Evolutionary conservation across 2,797 vertebrate genomes (phyloP), one percentile per base, ranked within the genome.

Genomic region (Enteromius radiatus): DNA sequence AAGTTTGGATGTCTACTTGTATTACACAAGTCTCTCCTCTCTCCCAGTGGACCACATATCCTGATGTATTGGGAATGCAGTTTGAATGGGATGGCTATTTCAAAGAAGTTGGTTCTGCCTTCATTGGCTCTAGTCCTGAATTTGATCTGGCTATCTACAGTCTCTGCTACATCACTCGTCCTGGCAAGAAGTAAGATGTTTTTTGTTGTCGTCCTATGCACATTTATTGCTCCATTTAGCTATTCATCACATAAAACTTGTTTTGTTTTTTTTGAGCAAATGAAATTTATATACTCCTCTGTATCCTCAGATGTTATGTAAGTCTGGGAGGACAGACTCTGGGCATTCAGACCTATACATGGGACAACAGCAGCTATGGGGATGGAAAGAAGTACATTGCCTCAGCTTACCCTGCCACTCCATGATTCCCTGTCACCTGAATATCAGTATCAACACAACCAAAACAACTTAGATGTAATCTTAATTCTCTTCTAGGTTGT

Each of bases 51-150:
- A 88, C 89, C 2, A 86, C 89, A 1, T 98, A 94, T 86, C 97
- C 98, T 0, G 96, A 97, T 0, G 93, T 99, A 15, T 26, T 99
- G 89, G 97, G 96, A 5, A 93, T 97, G 92, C 97, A 99, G 94
- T 99, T 99, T 90, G 92, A 81, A 61, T 99, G 98, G 97, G 95
- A 97, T 0, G 96, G 97, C 5, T 98, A 95, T 90, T 96, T 89
- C 89, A 99, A 99, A 85, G 92, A 97, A 91, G 95, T 99, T 12
- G 97, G 97, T 1, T 96, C 97, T 0, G 92, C 95, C 0, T 93
- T 99, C 89, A 97, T 99, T 0, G 98, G 98, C 89, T 94, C 87
- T 92, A 99, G 98, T 89, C 98, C 98, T 0, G 98, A 99, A 85
- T 98, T 98, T 8, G 98, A 99, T 86, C 93, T 99, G 7, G 96